Percentiles rank a stretch among this genome's conserved stretches.
Evolutionary conservation across 30 jellyfish, hydroid and myxozoan species (phyloP).

Genomic region (Turritopsis rubra): DNA sequence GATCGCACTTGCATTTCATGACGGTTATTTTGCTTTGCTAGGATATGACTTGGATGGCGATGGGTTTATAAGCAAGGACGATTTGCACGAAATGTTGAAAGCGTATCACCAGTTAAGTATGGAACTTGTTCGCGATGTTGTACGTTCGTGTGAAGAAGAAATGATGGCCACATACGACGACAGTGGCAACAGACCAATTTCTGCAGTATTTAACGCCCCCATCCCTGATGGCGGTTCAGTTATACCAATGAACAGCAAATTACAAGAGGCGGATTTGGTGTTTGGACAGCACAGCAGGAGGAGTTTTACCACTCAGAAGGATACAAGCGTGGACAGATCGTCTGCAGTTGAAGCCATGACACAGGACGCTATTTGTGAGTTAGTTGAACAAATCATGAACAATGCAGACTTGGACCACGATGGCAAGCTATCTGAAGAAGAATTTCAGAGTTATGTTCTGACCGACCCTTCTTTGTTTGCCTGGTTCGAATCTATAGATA

Average conservation of each 20-base stretch:
- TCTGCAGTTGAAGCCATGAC: conserved; percentile 99
- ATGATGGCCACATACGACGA: conserved; percentile 92
- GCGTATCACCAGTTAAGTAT: conserved; percentile 86
- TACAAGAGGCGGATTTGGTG: not conserved
- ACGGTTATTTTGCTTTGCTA: not conserved
- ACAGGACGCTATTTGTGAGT: conserved; percentile 84
- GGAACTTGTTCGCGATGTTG: conserved; percentile 93
- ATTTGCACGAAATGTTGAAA: conserved; percentile 55
- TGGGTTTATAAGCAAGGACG: conserved; percentile 67
- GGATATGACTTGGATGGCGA: conserved; percentile 85
- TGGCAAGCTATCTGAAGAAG: conserved; percentile 61
- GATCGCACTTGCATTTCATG: not conserved
- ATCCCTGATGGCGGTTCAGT: conserved; percentile 56
- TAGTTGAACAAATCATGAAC: conserved; percentile 57
- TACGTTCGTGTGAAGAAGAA: conserved; percentile 93
- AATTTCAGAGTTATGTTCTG: conserved; percentile 52
- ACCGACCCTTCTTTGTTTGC: conserved; percentile 80
- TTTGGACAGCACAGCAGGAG: not conserved
- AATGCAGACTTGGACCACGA: conserved; percentile 87
- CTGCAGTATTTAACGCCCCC: conserved; percentile 95
- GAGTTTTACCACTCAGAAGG: not conserved
- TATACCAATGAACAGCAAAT: not conserved
- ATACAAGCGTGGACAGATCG: conserved; percentile 31
- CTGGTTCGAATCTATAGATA: conserved; percentile 90
- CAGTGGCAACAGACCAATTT: conserved; percentile 79